These are phyloP conservation scores for Drosophila santomea DNA, from an alignment of 1,140 invertebrate species.

Conservation along the genomic window DNA sequence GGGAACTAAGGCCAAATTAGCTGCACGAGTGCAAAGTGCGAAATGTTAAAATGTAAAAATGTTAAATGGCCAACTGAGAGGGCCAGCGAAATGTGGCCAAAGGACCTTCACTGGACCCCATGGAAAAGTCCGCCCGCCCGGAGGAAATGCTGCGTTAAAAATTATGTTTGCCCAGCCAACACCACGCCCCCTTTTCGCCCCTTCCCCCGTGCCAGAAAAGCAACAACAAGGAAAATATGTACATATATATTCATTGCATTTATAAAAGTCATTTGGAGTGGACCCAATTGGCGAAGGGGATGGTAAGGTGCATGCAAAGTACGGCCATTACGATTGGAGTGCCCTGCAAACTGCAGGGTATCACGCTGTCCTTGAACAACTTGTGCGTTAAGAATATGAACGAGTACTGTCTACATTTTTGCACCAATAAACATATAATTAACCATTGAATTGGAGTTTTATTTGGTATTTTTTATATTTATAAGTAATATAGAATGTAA, in stretches of 20 bases:
- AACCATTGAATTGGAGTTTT: background rate
- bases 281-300: conserved; percentile 13
- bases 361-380: background rate
- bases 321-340: conserved; percentile 56
- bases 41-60: conserved; percentile 67
- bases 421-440: no score
- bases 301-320: conserved; percentile 54
- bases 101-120: conserved; percentile 13
- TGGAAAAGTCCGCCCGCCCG: background rate
- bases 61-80: conserved; percentile 64
- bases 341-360: conserved; percentile 37
- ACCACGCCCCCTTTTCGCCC: background rate
- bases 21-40: conserved; percentile 65
- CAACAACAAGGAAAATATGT: conserved; percentile 42
- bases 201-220: background rate
- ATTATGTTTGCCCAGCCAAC: conserved; percentile 56
- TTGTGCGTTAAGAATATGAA: background rate
- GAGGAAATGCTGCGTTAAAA: conserved; percentile 79
- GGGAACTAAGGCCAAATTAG: conserved; percentile 59
- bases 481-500: background rate
- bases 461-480: background rate
- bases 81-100: conserved; percentile 24
- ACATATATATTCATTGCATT: conserved; percentile 75
- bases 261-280: conserved; percentile 77
- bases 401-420: no score